Evolutionary conservation across 2,888 invertebrate species (phyloP).

Genomic region (Polyommatus iphigenia): DNA sequence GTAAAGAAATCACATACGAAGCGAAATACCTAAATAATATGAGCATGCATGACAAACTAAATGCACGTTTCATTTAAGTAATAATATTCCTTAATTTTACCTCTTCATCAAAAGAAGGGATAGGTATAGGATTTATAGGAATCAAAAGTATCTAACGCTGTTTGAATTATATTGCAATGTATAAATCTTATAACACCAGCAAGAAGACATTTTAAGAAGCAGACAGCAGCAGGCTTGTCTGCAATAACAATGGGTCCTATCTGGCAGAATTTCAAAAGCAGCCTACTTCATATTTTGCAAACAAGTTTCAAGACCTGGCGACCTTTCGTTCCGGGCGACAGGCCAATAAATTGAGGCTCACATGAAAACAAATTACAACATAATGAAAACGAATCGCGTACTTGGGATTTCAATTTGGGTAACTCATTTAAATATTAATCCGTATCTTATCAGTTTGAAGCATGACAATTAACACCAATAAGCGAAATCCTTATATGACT

Average conservation of each 20-base stretch:
- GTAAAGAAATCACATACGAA: neutral
- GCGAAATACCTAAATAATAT: neutral
- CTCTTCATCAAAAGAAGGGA: neutral
- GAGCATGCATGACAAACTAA: neutral
- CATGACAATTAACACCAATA: constrained; percentile 10
- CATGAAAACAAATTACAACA: constrained; percentile 6
- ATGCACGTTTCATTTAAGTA: neutral
- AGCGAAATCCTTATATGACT: constrained; percentile 17
- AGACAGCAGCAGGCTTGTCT: neutral
- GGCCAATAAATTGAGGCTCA: constrained; percentile 8
- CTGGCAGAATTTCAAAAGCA: constrained; percentile 14
- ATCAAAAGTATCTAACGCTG: neutral
- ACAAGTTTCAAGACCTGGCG: constrained; percentile 7
- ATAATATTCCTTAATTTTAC: neutral
- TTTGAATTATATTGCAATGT: neutral
- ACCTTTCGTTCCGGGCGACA: neutral
- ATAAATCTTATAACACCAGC: neutral
- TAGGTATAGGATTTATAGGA: neutral
- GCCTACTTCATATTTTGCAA: neutral
- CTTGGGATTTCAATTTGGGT: constrained; percentile 15
- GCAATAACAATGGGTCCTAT: neutral
- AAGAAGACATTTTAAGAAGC: neutral
- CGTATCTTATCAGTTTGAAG: constrained; percentile 22
- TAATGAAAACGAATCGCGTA: constrained; percentile 11
- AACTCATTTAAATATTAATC: constrained; percentile 21